phyloP scores from a whole-genome alignment of 2,797 vertebrate species.

The Siniperca undulata region DNA sequence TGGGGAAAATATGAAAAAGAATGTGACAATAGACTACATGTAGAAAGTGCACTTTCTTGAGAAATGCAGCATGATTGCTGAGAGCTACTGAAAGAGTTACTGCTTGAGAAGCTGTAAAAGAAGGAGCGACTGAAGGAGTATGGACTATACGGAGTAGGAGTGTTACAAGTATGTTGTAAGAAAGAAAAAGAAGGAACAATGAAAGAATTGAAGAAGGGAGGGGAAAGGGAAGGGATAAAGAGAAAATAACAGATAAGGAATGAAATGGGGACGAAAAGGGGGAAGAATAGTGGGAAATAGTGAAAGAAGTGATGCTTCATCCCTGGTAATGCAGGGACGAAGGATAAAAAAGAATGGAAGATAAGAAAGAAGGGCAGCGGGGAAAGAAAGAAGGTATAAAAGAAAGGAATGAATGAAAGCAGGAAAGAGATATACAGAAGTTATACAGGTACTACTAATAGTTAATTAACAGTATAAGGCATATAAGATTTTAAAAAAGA shows the following conservation, averaged over 20 bases:
- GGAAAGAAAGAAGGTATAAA: background rate
- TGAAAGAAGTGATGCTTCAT: background rate
- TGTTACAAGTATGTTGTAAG: background rate
- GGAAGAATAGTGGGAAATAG: background rate
- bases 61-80: conserved; percentile 15
- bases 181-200: background rate
- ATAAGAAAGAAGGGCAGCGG: background rate
- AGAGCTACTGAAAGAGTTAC: background rate
- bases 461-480: background rate
- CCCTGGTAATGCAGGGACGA: background rate
- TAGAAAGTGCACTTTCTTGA: conserved; percentile 23
- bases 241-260: background rate
- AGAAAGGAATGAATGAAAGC: background rate
- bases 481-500: background rate
- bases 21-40: conserved; percentile 6
- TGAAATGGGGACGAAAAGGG: background rate
- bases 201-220: background rate
- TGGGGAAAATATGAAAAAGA: background rate
- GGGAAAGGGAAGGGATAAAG: background rate
- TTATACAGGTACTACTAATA: too few species aligned
- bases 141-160: conserved; percentile 17
- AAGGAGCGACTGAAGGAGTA: conserved; percentile 1
- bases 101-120: conserved; percentile 8
- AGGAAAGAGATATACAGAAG: too few species aligned
- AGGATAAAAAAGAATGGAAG: background rate